Evolutionary conservation across 2,888 invertebrate genomes (phyloP).

Genomic region (Cylloceria caligata): DNA sequence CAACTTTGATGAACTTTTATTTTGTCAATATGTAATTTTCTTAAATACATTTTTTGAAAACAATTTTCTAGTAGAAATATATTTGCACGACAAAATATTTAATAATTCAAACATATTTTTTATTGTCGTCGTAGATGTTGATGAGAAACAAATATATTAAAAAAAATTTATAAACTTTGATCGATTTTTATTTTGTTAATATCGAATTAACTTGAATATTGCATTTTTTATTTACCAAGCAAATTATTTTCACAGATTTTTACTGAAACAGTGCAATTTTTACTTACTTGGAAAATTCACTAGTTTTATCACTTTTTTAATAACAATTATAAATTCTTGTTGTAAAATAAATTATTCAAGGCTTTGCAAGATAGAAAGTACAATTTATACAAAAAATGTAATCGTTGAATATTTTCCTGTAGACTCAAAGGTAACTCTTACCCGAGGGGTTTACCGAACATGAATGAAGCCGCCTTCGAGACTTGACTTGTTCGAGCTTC

Average conservation of each 20-base stretch:
- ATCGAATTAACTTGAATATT: too few relatives aligned
- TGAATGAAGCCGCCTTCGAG: constrained; percentile 73
- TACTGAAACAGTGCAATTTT: neutral
- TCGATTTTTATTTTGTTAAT: too few relatives aligned
- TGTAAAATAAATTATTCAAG: neutral
- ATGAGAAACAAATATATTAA: too few relatives aligned
- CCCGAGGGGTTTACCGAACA: constrained; percentile 70
- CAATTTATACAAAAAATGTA: neutral
- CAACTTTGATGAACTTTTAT: too few relatives aligned
- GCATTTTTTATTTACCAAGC: neutral
- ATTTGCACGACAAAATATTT: too few relatives aligned
- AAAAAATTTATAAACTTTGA: too few relatives aligned
- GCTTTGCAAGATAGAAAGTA: neutral
- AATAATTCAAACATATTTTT: too few relatives aligned
- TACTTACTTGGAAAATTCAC: neutral
- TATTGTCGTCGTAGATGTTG: too few relatives aligned
- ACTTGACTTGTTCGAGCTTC: constrained; percentile 64
- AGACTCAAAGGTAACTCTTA: constrained; percentile 53
- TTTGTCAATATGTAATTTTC: too few relatives aligned
- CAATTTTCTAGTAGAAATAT: too few relatives aligned
- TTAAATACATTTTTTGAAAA: too few relatives aligned
- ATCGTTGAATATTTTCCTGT: neutral
- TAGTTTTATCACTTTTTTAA: neutral
- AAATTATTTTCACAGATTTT: neutral
- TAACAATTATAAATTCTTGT: neutral